Percentiles rank a stretch among this genome's conserved stretches.
phyloP scores from a whole-genome alignment of 1,140 invertebrate species.

The Brachionus rotundiformis region DNA sequence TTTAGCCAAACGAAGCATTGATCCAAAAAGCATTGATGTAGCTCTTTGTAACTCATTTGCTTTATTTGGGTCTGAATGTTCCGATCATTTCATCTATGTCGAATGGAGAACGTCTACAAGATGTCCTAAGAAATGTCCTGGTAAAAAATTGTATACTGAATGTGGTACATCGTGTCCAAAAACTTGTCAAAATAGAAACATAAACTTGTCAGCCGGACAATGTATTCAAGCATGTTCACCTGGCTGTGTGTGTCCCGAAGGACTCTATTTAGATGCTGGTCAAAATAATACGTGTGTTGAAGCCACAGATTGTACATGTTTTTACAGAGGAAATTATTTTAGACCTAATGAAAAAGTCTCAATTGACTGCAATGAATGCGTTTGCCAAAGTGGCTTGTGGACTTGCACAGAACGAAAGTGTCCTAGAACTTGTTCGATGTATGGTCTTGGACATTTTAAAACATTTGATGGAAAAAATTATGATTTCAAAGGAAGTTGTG shows the following conservation, averaged over 20 bases:
- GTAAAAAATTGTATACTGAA: slow-evolving; percentile 72
- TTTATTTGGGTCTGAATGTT: slow-evolving; percentile 76
- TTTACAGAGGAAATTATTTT: slow-evolving; percentile 53
- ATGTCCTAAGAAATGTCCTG: slow-evolving; percentile 73
- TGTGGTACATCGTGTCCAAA: slow-evolving; percentile 74
- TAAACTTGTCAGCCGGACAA: neutral
- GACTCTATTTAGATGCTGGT: slow-evolving; percentile 49
- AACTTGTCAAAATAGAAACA: slow-evolving; percentile 68
- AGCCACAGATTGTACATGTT: slow-evolving; percentile 54
- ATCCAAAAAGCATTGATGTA: slow-evolving; percentile 25
- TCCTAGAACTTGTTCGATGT: slow-evolving; percentile 68
- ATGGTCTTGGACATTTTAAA: slow-evolving; percentile 61
- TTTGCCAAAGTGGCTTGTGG: slow-evolving; percentile 58
- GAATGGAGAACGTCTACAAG: slow-evolving; percentile 74
- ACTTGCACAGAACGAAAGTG: slow-evolving; percentile 60
- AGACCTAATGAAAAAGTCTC: slow-evolving; percentile 38
- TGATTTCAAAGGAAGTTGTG: slow-evolving; percentile 51
- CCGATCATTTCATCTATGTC: slow-evolving; percentile 69
- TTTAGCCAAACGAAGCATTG: slow-evolving; percentile 66
- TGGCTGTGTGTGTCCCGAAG: slow-evolving; percentile 54
- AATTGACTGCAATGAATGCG: slow-evolving; percentile 56
- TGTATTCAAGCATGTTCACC: slow-evolving; percentile 54
- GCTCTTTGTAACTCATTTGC: slow-evolving; percentile 77
- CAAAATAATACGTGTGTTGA: slow-evolving; percentile 53
- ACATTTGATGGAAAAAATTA: slow-evolving; percentile 54